phyloP scores from a whole-genome alignment of 2,888 invertebrate species.

The Athalia rosae region DNA sequence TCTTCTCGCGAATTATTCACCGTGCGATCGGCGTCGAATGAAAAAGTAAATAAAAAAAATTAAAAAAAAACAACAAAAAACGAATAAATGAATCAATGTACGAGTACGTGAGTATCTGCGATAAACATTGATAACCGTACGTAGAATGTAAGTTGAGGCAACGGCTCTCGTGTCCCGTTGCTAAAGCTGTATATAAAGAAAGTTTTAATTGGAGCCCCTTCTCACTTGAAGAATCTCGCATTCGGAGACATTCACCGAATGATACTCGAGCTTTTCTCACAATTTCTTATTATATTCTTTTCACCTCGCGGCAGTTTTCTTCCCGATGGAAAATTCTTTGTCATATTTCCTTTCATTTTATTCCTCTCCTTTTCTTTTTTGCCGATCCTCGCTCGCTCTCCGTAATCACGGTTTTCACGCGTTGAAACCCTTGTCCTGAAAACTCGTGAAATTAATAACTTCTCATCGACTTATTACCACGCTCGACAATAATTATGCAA shows the following conservation, averaged over 20 bases:
- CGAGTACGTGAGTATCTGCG: neutral
- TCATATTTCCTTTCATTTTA: too few relatives aligned
- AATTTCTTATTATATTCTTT: slow-evolving; percentile 1
- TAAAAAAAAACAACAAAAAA: too few relatives aligned
- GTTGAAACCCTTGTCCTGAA: neutral
- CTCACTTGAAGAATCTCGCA: slow-evolving; percentile 27
- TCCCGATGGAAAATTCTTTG: slow-evolving; percentile 13
- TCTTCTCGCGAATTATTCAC: too few relatives aligned
- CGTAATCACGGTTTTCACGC: neutral
- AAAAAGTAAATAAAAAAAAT: too few relatives aligned
- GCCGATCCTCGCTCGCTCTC: neutral
- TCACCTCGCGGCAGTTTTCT: slow-evolving; percentile 4
- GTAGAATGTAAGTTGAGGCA: neutral
- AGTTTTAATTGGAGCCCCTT: slow-evolving; percentile 33
- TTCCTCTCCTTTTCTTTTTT: neutral
- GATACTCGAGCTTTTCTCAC: slow-evolving; percentile 26
- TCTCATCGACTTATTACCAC: neutral
- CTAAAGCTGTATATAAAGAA: slow-evolving; percentile 29
- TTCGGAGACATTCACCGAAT: slow-evolving; percentile 28
- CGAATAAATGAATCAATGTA: too few relatives aligned
- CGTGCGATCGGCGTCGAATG: too few relatives aligned
- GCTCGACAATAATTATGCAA: neutral
- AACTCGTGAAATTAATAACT: neutral
- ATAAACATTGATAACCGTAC: neutral
- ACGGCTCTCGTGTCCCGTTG: slow-evolving; percentile 16